Percentiles rank a stretch among this genome's conserved stretches.
phyloP scores from a whole-genome alignment of 1,140 invertebrate genomes.

The Oreohelix idahoensis region DNA sequence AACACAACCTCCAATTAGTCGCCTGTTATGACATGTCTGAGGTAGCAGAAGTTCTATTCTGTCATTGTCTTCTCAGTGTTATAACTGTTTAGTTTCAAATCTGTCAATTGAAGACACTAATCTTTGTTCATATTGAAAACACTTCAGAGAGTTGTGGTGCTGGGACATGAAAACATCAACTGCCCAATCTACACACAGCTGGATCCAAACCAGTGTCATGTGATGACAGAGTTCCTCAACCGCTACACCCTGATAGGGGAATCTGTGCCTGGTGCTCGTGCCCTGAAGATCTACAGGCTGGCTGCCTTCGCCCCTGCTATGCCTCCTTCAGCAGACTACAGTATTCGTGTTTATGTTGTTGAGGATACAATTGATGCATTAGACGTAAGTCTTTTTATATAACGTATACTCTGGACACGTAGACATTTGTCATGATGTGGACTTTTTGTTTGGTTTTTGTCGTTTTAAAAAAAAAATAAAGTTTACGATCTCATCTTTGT shows the following conservation, averaged over 20 bases:
- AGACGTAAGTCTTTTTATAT: constrained; percentile 79
- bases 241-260: constrained; percentile 92
- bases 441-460: no score
- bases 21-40: no score
- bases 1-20: no score
- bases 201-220: constrained; percentile 87
- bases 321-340: constrained; percentile 79
- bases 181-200: constrained; percentile 93
- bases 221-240: constrained; percentile 90
- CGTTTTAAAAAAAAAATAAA: no score
- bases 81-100: no score
- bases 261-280: constrained; percentile 76
- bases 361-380: constrained; percentile 92
- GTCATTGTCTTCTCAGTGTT: no score
- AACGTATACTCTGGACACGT: no score
- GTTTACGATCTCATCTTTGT: no score
- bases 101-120: no score
- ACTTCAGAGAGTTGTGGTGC: constrained; percentile 84
- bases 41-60: no score
- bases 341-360: constrained; percentile 90
- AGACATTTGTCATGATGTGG: no score
- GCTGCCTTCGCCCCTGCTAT: constrained; percentile 85
- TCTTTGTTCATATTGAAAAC: not conserved
- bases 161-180: constrained; percentile 95
- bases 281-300: constrained; percentile 88